Evolutionary conservation across 2,113 vertebrate genomes (phyloP).

Genomic region (Phocoena sinus): DNA sequence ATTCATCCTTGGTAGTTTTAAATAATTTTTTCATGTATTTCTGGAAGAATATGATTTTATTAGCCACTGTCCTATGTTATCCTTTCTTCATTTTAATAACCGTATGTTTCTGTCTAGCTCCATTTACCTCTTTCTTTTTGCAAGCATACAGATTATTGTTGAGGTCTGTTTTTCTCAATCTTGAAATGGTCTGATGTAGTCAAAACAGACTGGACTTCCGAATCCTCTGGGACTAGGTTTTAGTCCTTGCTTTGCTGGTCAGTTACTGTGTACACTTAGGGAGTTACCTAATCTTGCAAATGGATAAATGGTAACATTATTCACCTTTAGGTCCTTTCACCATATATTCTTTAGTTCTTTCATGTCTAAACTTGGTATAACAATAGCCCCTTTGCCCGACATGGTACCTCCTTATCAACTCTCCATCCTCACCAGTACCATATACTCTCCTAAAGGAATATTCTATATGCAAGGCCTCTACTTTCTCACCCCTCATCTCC

Average conservation of each 20-base stretch:
- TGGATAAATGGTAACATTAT: not conserved
- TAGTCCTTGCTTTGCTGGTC: constrained; percentile 14
- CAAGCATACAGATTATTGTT: constrained; percentile 5
- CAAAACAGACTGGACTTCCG: not conserved
- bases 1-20: constrained; percentile 15
- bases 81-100: not conserved
- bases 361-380: not conserved
- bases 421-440: not conserved
- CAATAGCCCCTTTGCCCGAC: not conserved
- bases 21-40: not conserved
- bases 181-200: constrained; percentile 21
- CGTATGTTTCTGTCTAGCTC: not conserved
- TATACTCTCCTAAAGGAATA: not conserved
- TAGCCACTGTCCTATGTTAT: not conserved
- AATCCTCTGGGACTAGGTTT: not conserved
- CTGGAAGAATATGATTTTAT: not conserved
- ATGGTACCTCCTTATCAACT: not conserved
- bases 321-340: not conserved
- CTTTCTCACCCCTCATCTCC: not conserved
- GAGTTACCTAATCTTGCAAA: constrained; percentile 1
- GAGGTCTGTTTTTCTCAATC: not conserved
- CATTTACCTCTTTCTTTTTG: not conserved
- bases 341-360: not conserved
- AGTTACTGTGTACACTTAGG: not conserved
- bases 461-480: not conserved